phyloP scores from a whole-genome alignment of 2,113 vertebrate genomes.

The Planiliza haematocheilus region DNA sequence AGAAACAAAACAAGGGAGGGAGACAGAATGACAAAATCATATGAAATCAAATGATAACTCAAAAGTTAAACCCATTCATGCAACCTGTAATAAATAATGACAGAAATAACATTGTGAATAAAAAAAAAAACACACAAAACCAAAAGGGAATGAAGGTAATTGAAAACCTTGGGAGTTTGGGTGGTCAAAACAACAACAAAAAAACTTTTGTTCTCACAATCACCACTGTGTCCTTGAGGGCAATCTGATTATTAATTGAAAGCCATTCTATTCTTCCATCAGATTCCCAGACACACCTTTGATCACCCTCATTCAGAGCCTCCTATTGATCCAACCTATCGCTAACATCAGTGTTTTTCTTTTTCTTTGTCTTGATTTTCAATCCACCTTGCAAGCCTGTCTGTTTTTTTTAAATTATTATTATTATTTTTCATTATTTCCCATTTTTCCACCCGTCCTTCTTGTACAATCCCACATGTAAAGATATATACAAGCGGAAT shows the following conservation, averaged over 20 bases:
- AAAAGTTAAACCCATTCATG: constrained; percentile 13
- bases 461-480: constrained; percentile 17
- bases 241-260: constrained; percentile 20
- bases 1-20: constrained; percentile 60
- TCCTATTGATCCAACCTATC: too few species aligned
- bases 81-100: constrained; percentile 2
- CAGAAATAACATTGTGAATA: constrained; percentile 12
- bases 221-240: not conserved
- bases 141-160: not conserved
- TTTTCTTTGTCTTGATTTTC: not conserved
- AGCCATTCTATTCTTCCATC: constrained; percentile 6
- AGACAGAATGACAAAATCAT: constrained; percentile 50
- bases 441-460: not conserved
- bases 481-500: constrained; percentile 10
- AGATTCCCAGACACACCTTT: not conserved
- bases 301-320: not conserved
- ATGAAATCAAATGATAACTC: constrained; percentile 20
- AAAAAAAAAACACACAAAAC: not conserved
- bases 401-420: too few species aligned
- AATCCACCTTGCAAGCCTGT: not conserved
- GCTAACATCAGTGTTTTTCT: too few species aligned
- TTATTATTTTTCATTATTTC: not conserved
- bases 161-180: not conserved
- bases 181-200: not conserved
- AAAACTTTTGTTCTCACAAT: constrained; percentile 6